Evolutionary conservation across 2,113 vertebrate genomes (phyloP).

Genomic region (Tapirus terrestris): DNA sequence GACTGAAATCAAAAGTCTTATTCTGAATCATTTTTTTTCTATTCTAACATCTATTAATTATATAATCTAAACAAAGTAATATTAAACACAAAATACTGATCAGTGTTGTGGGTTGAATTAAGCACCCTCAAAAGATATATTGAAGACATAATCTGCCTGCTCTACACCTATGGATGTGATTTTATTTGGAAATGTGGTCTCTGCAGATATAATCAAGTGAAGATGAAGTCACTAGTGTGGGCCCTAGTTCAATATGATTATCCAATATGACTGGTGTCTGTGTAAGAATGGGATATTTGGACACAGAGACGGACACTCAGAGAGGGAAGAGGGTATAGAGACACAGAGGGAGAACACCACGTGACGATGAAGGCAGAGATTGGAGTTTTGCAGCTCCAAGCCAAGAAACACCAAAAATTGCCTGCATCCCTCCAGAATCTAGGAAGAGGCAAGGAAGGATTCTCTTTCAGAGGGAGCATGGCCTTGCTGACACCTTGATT

Average conservation of each 20-base stretch:
- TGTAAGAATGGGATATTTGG: background rate
- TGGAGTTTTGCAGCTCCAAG: background rate
- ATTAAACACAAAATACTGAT: background rate
- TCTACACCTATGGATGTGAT: background rate
- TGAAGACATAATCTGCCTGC: background rate
- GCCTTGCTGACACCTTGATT: background rate
- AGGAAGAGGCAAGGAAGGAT: background rate
- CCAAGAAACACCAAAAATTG: accelerated
- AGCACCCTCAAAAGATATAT: background rate
- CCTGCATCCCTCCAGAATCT: background rate
- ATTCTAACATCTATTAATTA: background rate
- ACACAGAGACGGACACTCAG: background rate
- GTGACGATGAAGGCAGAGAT: background rate
- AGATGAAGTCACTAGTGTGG: background rate
- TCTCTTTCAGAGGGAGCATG: background rate
- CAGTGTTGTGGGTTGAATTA: background rate
- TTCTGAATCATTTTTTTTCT: background rate
- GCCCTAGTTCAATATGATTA: background rate
- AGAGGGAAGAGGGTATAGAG: background rate
- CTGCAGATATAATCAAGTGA: background rate
- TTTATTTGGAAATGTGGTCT: background rate
- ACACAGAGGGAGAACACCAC: background rate
- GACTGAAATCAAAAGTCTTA: background rate
- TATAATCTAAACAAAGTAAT: background rate
- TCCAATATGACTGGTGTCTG: background rate